A percentile compares a stretch with the other conserved stretches of the same genome.
Evolutionary conservation across 2,797 vertebrate genomes (phyloP).

Genomic region (Spinibarbus caldwelli): DNA sequence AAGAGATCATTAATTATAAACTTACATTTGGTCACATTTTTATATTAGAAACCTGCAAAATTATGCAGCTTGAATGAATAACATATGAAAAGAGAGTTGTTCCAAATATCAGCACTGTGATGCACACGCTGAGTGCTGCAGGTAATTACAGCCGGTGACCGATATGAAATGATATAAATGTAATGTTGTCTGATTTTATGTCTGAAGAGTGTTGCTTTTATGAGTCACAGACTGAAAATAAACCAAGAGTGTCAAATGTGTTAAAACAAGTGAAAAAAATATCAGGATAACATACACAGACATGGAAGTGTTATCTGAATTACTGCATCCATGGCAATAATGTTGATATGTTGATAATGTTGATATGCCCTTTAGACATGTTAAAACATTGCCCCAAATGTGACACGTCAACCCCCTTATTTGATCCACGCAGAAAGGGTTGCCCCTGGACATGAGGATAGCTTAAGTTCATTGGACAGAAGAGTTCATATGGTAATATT

Average conservation of each 20-base stretch:
- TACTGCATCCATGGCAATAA: conserved; percentile 17
- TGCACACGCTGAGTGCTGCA: background rate
- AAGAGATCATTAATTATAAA: no score
- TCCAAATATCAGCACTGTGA: background rate
- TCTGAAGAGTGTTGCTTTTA: conserved; percentile 8
- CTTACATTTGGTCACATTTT: background rate
- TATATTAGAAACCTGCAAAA: no score
- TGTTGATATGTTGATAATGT: conserved; percentile 46
- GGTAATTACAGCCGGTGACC: background rate
- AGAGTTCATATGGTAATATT: background rate
- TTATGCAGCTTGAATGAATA: background rate
- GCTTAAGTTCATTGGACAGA: conserved; percentile 15
- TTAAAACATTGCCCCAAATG: conserved; percentile 25
- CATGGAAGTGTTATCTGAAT: conserved; percentile 18
- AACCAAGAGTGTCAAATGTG: conserved; percentile 40
- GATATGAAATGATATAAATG: conserved; percentile 4
- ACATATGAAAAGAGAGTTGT: background rate
- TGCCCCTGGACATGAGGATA: conserved; percentile 15
- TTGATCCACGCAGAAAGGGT: background rate
- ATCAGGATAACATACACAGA: conserved; percentile 9
- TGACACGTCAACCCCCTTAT: background rate
- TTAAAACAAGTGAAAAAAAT: conserved; percentile 29
- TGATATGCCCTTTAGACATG: conserved; percentile 40
- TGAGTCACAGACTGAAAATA: conserved; percentile 46
- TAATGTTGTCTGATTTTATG: conserved; percentile 21